Evolutionary conservation across 2,888 invertebrate genomes (phyloP).

Genomic region (Oxytorus armatus): DNA sequence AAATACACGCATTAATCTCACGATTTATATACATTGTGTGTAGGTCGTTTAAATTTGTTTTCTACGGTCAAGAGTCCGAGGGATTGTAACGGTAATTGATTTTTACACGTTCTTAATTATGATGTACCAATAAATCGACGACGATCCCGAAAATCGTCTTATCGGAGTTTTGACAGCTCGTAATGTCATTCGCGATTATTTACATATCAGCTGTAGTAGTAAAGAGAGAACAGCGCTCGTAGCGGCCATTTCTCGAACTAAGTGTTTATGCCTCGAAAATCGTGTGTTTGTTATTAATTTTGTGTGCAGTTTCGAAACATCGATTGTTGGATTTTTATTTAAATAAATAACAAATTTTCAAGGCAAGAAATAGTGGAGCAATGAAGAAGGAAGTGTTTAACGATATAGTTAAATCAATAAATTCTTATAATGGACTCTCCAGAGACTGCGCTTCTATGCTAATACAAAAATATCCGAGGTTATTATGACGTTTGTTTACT

Average conservation of each 20-base stretch:
- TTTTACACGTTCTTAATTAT: constrained; percentile 7
- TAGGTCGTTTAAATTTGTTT: not conserved
- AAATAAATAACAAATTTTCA: not conserved
- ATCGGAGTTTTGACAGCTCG: not conserved
- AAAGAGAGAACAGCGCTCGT: not conserved
- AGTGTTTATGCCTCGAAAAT: not conserved
- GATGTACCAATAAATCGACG: not conserved
- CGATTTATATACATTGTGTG: not conserved
- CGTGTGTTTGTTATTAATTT: not conserved
- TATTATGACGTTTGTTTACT: constrained; percentile 69
- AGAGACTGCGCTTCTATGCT: constrained; percentile 88
- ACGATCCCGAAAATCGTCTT: not conserved
- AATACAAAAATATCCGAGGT: constrained; percentile 87
- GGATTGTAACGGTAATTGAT: constrained; percentile 3
- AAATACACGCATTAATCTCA: no score
- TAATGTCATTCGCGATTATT: not conserved
- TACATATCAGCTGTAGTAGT: not conserved
- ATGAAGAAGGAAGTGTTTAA: constrained; percentile 84
- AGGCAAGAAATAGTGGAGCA: constrained; percentile 75
- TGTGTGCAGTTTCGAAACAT: no score
- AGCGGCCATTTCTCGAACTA: constrained; percentile 1
- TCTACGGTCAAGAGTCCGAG: not conserved
- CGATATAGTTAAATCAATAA: constrained; percentile 86
- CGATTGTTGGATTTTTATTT: not conserved
- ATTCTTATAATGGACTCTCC: constrained; percentile 86